phyloP scores from a whole-genome alignment of 2,113 vertebrate genomes.

The Seriola dumerili region DNA sequence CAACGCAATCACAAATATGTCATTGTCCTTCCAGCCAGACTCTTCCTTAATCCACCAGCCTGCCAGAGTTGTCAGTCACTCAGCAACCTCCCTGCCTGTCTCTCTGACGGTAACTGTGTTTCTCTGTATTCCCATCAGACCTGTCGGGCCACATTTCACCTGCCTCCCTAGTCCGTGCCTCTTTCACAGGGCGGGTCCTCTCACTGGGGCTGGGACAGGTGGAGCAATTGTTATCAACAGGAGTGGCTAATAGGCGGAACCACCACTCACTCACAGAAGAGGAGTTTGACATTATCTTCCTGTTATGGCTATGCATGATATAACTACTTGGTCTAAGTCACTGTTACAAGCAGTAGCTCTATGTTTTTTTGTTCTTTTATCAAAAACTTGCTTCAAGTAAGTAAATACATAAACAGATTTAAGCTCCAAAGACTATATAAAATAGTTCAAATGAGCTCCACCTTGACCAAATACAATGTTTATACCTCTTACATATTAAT shows the following conservation, averaged over 20 bases:
- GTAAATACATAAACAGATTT: too few relatives aligned
- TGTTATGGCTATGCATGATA: neutral
- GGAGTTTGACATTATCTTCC: neutral
- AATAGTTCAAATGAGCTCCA: neutral
- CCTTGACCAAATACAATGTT: neutral
- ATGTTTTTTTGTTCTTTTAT: neutral
- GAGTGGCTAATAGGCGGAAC: slow-evolving; percentile 41
- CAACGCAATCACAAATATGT: slow-evolving; percentile 47
- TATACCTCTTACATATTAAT: neutral
- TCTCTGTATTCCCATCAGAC: slow-evolving; percentile 77
- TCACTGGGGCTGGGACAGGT: slow-evolving; percentile 64
- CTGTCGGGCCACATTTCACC: slow-evolving; percentile 84
- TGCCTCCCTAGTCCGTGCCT: slow-evolving; percentile 30
- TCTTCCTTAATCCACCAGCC: slow-evolving; percentile 57
- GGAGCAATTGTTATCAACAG: slow-evolving; percentile 38
- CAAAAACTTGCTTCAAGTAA: neutral
- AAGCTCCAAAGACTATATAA: too few relatives aligned
- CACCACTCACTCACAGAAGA: neutral
- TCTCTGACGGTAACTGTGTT: slow-evolving; percentile 14
- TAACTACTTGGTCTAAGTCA: neutral
- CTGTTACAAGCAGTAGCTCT: neutral
- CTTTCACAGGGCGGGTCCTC: slow-evolving; percentile 63
- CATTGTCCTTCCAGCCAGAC: slow-evolving; percentile 47
- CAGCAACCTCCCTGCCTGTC: slow-evolving; percentile 28
- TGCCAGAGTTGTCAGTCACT: slow-evolving; percentile 65